phyloP scores from a whole-genome alignment of 64 coral and sea anemone genomes.

The Orbicella faveolata region DNA sequence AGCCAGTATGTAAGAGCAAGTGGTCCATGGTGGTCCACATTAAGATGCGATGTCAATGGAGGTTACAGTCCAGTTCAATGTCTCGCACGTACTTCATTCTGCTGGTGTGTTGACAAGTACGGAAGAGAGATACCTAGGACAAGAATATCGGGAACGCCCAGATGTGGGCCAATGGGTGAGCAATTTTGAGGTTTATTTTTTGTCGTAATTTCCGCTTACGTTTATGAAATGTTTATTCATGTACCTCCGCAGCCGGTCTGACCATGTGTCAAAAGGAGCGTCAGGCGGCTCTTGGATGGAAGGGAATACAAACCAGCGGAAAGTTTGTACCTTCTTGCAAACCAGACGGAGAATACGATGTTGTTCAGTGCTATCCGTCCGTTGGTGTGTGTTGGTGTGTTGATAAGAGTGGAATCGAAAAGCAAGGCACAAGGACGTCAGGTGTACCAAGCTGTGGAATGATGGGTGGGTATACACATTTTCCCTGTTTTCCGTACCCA shows the following conservation, averaged over 20 bases:
- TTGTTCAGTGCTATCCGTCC: slow-evolving; percentile 44
- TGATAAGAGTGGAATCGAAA: slow-evolving; percentile 57
- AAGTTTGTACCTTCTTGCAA: slow-evolving; percentile 66
- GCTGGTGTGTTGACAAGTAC: slow-evolving; percentile 68
- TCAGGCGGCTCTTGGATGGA: slow-evolving; percentile 53
- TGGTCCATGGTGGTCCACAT: slow-evolving; percentile 3
- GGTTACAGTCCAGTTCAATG: slow-evolving; percentile 49
- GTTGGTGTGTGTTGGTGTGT: slow-evolving; percentile 74
- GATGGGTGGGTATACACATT: slow-evolving; percentile 32
- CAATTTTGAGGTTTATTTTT: no score
- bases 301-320: slow-evolving; percentile 31
- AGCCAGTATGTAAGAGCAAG: background rate
- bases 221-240: background rate
- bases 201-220: no score
- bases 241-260: slow-evolving; percentile 27
- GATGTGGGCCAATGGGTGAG: slow-evolving; percentile 44
- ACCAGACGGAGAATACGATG: slow-evolving; percentile 58
- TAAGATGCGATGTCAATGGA: slow-evolving; percentile 19
- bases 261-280: slow-evolving; percentile 62
- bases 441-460: slow-evolving; percentile 58
- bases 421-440: slow-evolving; percentile 41
- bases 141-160: slow-evolving; percentile 38
- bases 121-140: slow-evolving; percentile 55
- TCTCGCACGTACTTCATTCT: slow-evolving; percentile 18
- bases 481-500: background rate